These are phyloP conservation scores for Rhopalosiphum maidis DNA, from an alignment of 1,140 invertebrate genomes.

Conservation along the genomic window DNA sequence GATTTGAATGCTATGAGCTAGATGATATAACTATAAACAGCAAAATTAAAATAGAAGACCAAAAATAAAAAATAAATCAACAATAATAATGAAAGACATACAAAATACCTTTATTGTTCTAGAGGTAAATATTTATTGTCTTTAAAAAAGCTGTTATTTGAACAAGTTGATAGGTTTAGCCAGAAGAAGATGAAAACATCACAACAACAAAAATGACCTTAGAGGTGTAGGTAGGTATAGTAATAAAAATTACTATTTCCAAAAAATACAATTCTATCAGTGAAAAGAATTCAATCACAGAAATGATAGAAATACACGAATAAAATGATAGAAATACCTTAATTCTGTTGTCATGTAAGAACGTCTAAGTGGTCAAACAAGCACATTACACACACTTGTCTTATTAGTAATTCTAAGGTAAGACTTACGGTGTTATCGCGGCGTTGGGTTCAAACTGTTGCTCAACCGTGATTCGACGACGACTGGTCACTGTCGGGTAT, in stretches of 20 bases:
- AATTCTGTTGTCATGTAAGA: not conserved
- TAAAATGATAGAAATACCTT: not conserved
- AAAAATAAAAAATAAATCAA: not conserved
- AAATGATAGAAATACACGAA: not conserved
- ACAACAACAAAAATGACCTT: not conserved
- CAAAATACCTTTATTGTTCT: not conserved
- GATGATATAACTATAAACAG: not conserved
- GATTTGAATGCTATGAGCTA: not conserved
- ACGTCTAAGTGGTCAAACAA: not conserved
- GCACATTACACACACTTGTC: not conserved
- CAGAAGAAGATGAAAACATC: not conserved
- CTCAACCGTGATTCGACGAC: not conserved
- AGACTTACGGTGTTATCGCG: not conserved
- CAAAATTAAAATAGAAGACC: not conserved
- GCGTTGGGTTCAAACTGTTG: slow-evolving; percentile 1
- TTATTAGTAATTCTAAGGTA: not conserved
- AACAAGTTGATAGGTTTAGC: not conserved
- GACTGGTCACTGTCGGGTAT: not conserved
- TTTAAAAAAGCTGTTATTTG: not conserved
- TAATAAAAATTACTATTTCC: not conserved
- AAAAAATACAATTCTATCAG: not conserved
- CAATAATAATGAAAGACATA: not conserved
- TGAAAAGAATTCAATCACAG: not conserved
- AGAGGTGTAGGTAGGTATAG: not conserved
- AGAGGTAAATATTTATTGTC: not conserved